Percentiles rank a stretch among this genome's conserved stretches.
These are phyloP conservation scores for Dreissena polymorpha DNA, from an alignment of 1,140 invertebrate genomes.

Conservation along the genomic window DNA sequence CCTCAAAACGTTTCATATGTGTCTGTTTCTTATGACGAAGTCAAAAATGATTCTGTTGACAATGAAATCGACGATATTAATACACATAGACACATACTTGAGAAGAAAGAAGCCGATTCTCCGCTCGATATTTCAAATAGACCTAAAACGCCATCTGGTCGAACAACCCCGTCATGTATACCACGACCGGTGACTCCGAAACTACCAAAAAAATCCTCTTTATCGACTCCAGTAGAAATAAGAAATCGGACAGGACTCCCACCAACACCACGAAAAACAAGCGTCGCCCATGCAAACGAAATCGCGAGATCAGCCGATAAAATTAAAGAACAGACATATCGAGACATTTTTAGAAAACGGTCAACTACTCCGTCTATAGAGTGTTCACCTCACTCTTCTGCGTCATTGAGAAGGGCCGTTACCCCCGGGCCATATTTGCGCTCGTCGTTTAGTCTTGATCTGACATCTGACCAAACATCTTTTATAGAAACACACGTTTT, in stretches of 20 bases:
- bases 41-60: constrained; percentile 6
- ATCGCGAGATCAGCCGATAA: constrained; percentile 34
- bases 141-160: constrained; percentile 49
- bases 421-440: constrained; percentile 60
- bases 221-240: constrained; percentile 2
- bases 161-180: constrained; percentile 56
- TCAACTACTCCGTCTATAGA: constrained; percentile 58
- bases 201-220: constrained; percentile 18
- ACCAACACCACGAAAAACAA: constrained; percentile 61
- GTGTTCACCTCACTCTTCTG: not conserved
- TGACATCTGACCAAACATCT: constrained; percentile 17
- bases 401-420: constrained; percentile 26
- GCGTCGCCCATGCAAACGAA: constrained; percentile 55
- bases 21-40: constrained; percentile 42
- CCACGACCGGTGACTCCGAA: constrained; percentile 61
- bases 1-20: constrained; percentile 48
- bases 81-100: no score
- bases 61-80: constrained; percentile 43
- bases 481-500: constrained; percentile 15
- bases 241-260: constrained; percentile 41
- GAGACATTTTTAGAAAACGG: constrained; percentile 58
- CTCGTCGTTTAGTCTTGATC: constrained; percentile 13
- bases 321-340: constrained; percentile 56
- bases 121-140: not conserved
- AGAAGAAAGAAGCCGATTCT: no score